Evolutionary conservation across 2,797 vertebrate species (phyloP).

Genomic region (Mycteria americana): DNA sequence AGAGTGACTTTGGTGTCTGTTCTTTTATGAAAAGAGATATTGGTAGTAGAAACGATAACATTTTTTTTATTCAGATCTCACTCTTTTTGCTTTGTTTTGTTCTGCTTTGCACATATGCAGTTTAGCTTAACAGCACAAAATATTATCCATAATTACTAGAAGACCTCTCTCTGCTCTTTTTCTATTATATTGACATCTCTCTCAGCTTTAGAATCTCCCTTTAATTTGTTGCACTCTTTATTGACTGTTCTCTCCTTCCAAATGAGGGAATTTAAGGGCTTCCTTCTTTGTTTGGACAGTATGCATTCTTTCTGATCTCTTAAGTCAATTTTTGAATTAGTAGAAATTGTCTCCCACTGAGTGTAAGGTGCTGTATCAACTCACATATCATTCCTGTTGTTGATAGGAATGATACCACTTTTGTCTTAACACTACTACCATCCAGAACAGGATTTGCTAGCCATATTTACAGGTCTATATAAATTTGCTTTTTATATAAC

Average conservation of each 20-base stretch:
- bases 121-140: neutral
- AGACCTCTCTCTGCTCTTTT: neutral
- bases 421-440: neutral
- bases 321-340: neutral
- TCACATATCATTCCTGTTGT: neutral
- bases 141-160: neutral
- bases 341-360: neutral
- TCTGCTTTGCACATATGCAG: neutral
- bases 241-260: neutral
- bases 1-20: neutral
- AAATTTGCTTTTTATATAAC: neutral
- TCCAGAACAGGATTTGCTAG: neutral
- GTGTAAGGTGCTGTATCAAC: neutral
- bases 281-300: neutral
- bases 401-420: neutral
- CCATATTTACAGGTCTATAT: neutral
- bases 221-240: neutral
- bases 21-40: neutral
- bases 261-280: neutral
- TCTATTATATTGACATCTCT: neutral
- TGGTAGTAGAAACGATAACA: neutral
- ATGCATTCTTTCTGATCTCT: neutral
- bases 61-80: neutral
- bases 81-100: neutral
- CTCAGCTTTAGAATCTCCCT: neutral